Conservation (phyloP, 2,797 vertebrate species). For the Cottoperca gobio region DNA sequence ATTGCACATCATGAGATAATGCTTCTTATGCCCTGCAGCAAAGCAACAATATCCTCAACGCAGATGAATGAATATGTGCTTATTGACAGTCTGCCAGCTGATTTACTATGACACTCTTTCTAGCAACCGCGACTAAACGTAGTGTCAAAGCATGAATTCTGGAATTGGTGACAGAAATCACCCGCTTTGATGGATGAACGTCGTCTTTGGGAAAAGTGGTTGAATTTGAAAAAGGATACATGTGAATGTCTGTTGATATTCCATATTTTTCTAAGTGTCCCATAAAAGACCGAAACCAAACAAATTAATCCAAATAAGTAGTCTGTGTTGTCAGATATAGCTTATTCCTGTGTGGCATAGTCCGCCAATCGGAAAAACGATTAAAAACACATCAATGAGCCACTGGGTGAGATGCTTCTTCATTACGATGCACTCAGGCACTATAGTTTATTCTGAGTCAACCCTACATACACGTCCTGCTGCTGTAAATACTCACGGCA, state of each 20-base stretch:
- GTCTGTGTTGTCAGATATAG: not conserved
- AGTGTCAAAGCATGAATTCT: not conserved
- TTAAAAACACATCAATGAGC: constrained; percentile 4
- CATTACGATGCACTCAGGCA: not conserved
- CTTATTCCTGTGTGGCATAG: not conserved
- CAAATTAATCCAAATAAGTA: not conserved
- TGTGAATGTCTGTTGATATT: not conserved
- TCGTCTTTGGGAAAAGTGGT: not conserved
- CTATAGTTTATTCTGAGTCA: not conserved
- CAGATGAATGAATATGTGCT: constrained; percentile 29
- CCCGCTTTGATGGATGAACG: not conserved
- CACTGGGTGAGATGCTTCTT: not conserved
- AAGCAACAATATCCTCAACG: constrained; percentile 21
- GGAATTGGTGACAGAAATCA: not conserved
- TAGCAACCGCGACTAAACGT: not conserved
- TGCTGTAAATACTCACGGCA: not conserved
- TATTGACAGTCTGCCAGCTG: constrained; percentile 23
- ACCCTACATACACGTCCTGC: not conserved
- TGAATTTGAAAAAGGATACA: not conserved
- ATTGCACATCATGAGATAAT: constrained; percentile 44
- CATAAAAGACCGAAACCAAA: not conserved
- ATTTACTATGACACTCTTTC: constrained; percentile 15
- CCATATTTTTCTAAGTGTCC: not conserved
- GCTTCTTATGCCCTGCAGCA: constrained; percentile 31
- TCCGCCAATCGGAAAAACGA: not conserved